A percentile compares a stretch with the other conserved stretches of the same genome.
Conservation (phyloP, 1,140 invertebrate species). For the Lanistes nyassanus region DNA sequence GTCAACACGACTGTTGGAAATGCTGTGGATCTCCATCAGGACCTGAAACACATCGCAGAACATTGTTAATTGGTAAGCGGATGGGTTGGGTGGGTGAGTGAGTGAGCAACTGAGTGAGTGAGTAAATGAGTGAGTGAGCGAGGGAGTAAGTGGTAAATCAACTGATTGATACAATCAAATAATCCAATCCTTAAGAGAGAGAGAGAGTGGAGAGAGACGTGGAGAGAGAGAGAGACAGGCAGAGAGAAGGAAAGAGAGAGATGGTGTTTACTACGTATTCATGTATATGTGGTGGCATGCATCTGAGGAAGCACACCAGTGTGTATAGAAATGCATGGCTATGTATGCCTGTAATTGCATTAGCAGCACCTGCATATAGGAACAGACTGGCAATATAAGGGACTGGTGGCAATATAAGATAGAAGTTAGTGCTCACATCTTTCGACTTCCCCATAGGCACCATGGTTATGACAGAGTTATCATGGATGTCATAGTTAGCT, state of each 20-base stretch:
- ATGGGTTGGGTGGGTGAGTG: background rate
- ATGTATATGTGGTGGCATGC: background rate
- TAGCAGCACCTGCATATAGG: background rate
- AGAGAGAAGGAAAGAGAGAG: background rate
- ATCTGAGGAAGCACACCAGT: background rate
- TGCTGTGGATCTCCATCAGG: constrained; percentile 45
- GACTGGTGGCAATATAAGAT: background rate
- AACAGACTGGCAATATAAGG: background rate
- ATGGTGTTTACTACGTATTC: too few relatives aligned
- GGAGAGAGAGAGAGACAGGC: background rate
- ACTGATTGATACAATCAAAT: too few relatives aligned
- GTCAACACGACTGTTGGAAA: constrained; percentile 46
- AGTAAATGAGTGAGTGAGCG: background rate
- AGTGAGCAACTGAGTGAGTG: background rate
- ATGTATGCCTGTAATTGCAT: background rate
- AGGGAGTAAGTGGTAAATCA: too few relatives aligned
- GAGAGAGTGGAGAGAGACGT: too few relatives aligned
- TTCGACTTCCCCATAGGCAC: constrained; percentile 51
- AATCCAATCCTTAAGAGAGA: too few relatives aligned
- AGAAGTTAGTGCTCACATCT: constrained; percentile 50
- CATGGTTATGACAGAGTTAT: constrained; percentile 61
- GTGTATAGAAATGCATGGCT: background rate
- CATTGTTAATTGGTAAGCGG: constrained; percentile 13
- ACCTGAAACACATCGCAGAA: constrained; percentile 43
- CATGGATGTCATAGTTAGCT: constrained; percentile 55